Percentiles rank a stretch among this genome's conserved stretches.
Conservation (phyloP, 1,140 invertebrate genomes). For the Cydia amplana region DNA sequence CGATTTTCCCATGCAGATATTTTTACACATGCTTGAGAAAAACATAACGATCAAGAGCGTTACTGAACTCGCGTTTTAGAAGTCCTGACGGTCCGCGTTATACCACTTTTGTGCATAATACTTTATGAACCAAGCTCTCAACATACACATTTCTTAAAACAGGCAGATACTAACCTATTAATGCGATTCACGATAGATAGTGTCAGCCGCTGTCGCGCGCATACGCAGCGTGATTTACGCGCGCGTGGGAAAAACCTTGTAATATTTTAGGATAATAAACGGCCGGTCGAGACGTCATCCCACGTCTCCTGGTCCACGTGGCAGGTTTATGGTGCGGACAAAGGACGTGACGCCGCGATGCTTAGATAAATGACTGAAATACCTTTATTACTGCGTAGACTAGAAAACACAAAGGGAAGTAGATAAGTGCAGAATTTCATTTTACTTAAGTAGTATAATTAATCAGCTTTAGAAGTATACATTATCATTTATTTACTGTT, state of each 20-base stretch:
- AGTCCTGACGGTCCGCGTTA: not conserved
- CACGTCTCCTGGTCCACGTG: conserved; percentile 5
- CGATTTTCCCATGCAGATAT: too few species aligned
- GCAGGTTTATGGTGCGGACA: conserved; percentile 17
- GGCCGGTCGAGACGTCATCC: conserved; percentile 23
- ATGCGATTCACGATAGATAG: conserved; percentile 10
- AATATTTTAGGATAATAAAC: conserved; percentile 31
- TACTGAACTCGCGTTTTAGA: not conserved
- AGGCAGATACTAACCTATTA: not conserved
- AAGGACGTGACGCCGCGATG: conserved; percentile 24
- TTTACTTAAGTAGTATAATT: not conserved
- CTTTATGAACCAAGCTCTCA: too few species aligned
- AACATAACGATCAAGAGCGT: too few species aligned
- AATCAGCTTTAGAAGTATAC: too few species aligned
- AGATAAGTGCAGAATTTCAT: not conserved
- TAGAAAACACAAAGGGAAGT: conserved; percentile 15
- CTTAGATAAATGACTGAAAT: conserved; percentile 23
- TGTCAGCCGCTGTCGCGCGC: conserved; percentile 20
- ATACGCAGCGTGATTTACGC: conserved; percentile 24
- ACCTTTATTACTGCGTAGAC: conserved; percentile 8
- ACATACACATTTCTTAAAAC: not conserved
- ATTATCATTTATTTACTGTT: too few species aligned
- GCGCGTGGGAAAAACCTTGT: conserved; percentile 24
- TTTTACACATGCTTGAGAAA: too few species aligned
- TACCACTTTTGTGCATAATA: too few species aligned